A percentile compares a stretch with the other conserved stretches of the same genome.
Evolutionary conservation across 2,888 invertebrate genomes (phyloP).

Genomic region (Acleris laterana): DNA sequence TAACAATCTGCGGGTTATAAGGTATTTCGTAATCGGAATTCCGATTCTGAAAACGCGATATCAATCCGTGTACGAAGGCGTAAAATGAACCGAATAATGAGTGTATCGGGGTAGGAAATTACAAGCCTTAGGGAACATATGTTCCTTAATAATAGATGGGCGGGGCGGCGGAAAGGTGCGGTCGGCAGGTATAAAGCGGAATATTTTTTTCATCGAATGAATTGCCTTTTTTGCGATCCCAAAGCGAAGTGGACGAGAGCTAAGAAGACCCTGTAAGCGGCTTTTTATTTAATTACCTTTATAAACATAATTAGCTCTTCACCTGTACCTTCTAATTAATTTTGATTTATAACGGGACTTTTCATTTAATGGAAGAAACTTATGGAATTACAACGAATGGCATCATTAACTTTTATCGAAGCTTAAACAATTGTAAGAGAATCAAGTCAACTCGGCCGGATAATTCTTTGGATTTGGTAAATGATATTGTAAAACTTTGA

Average conservation of each 20-base stretch:
- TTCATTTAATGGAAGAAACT: slow-evolving; percentile 18
- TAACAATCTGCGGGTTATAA: slow-evolving; percentile 8
- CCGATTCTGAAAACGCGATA: slow-evolving; percentile 20
- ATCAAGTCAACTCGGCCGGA: slow-evolving; percentile 5
- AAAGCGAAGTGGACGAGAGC: slow-evolving; percentile 8
- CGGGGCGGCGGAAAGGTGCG: slow-evolving; percentile 42
- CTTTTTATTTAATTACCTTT: slow-evolving; percentile 31
- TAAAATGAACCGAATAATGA: slow-evolving; percentile 53
- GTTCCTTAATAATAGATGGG: slow-evolving; percentile 51
- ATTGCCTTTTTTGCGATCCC: slow-evolving; percentile 33
- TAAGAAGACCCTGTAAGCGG: slow-evolving; percentile 13
- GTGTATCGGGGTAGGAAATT: slow-evolving; percentile 55
- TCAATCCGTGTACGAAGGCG: slow-evolving; percentile 44
- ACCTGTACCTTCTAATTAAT: slow-evolving; percentile 31
- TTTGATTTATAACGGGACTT: slow-evolving; percentile 29
- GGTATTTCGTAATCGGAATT: slow-evolving; percentile 19
- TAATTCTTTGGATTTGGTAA: slow-evolving; percentile 28
- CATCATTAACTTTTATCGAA: slow-evolving; percentile 17
- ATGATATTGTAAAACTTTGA: slow-evolving; percentile 33
- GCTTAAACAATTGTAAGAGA: slow-evolving; percentile 5
- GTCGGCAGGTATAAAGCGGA: slow-evolving; percentile 41
- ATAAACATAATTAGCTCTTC: slow-evolving; percentile 27
- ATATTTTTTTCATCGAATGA: slow-evolving; percentile 39
- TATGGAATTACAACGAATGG: slow-evolving; percentile 11
- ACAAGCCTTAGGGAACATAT: slow-evolving; percentile 51